A percentile compares a stretch with the other conserved stretches of the same genome.
These are phyloP conservation scores for Nannoperca australis DNA, from an alignment of 2,797 vertebrate species.

Conservation along the genomic window DNA sequence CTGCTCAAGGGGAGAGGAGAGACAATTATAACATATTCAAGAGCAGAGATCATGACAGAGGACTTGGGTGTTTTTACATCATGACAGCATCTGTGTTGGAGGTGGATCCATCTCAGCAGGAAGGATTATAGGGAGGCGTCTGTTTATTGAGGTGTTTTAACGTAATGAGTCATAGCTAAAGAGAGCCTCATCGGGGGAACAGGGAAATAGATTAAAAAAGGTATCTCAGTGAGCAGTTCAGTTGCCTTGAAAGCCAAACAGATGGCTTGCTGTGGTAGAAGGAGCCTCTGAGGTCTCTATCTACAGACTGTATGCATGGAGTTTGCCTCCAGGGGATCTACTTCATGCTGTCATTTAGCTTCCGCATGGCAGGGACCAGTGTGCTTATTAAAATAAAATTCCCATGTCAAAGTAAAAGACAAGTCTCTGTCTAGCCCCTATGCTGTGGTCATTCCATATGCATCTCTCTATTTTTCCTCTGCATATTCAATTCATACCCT, in stretches of 20 bases:
- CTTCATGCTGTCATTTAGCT: constrained; percentile 69
- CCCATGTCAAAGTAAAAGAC: constrained; percentile 40
- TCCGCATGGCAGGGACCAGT: constrained; percentile 46
- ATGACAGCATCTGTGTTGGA: constrained; percentile 40
- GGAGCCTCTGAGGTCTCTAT: constrained; percentile 71
- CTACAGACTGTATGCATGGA: constrained; percentile 65
- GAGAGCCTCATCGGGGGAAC: constrained; percentile 54
- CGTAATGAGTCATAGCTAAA: constrained; percentile 74
- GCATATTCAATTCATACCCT: not conserved
- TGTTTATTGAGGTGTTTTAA: constrained; percentile 71
- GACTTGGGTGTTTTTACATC: constrained; percentile 33
- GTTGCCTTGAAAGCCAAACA: constrained; percentile 79
- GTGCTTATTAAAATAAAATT: constrained; percentile 50
- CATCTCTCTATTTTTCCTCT: not conserved
- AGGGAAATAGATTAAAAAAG: constrained; percentile 67
- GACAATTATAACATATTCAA: constrained; percentile 56
- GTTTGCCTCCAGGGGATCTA: constrained; percentile 49
- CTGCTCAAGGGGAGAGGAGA: constrained; percentile 44
- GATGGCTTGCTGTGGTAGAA: constrained; percentile 71
- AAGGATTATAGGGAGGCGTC: constrained; percentile 31
- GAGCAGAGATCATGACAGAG: constrained; percentile 50
- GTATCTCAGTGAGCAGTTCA: constrained; percentile 67
- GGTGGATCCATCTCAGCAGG: constrained; percentile 38
- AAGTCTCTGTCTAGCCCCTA: not conserved
- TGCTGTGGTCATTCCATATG: not conserved